phyloP scores from a whole-genome alignment of 2,113 vertebrate genomes.

The Aptenodytes patagonicus region DNA sequence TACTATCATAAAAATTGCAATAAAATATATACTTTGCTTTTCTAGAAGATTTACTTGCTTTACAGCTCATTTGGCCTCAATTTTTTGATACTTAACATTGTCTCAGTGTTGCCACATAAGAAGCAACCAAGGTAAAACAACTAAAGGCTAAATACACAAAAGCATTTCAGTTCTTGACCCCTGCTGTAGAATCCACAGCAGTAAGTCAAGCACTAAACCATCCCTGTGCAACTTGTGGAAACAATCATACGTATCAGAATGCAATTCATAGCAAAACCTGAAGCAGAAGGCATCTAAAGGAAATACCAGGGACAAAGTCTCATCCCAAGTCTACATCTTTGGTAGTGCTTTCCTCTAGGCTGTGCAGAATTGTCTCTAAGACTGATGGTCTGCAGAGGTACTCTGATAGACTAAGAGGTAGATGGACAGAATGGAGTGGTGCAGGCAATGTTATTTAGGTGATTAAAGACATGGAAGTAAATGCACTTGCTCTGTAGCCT shows the following conservation, averaged over 20 bases:
- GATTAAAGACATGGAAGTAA: not conserved
- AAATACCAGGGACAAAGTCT: not conserved
- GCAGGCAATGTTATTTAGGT: not conserved
- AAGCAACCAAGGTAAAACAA: not conserved
- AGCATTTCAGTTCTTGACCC: not conserved
- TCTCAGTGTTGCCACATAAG: not conserved
- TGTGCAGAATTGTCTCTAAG: not conserved
- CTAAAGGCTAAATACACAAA: not conserved
- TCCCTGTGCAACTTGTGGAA: not conserved
- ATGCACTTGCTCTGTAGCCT: not conserved
- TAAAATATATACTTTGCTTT: not conserved
- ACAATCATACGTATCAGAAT: not conserved
- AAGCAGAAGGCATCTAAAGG: not conserved
- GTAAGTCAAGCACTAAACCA: not conserved
- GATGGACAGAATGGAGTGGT: not conserved
- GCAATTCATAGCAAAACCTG: not conserved
- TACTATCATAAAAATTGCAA: not conserved
- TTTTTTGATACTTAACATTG: not conserved
- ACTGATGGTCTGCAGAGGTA: not conserved
- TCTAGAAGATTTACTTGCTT: not conserved
- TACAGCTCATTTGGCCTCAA: not conserved
- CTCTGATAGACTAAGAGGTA: not conserved
- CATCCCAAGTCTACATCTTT: not conserved
- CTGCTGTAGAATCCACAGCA: not conserved
- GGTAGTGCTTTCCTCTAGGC: not conserved